Evolutionary conservation across 2,888 invertebrate species (phyloP), one percentile per base, ranked within the genome.

Genomic region (Nomada ruficornis): DNA sequence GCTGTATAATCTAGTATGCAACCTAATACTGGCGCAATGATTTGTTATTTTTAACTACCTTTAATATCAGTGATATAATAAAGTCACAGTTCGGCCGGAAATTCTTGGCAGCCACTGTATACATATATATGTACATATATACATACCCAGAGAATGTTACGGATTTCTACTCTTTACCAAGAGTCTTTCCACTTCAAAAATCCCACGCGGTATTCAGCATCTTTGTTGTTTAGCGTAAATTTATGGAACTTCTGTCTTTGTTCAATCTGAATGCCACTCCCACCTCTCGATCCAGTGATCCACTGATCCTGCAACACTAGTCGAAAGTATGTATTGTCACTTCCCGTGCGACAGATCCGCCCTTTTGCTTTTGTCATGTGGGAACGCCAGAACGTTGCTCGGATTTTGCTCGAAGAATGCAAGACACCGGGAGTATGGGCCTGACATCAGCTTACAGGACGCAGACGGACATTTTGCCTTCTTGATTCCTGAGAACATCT

Each of bases 251-350:
- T 75, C 65, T 52, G 42, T 67, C 59, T 75, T 76, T 70, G 59
- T 77, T 67, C 74, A 26, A 36, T 70, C 55, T 78, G 68, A 62
- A 65, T 62, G 20, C 47, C 72, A 69, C 70, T 75, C 77, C 69
- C 72, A 57, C 68, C 47, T 73, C 71, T 77, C 80, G 71, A 82
- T 72, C 36, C 36, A 36, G 36, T 7, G 7, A 36, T 36, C 36
- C 7, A 76, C 59, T 62, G 80, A 88, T 85, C 88, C 83, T 79
- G 74, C 77, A 83, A 88, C 83, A 82, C 72, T 20, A 76, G 75
- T 42, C 82, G 62, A 85, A 88, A 86, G 70, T 88, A 80, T 83
- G 85, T 72, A 84, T 88, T 88, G 88, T 85, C 55, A 82, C 82
- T 80, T 77, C 75, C 76, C 68, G 63, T 64, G 68, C 63, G 73